Base-by-base conservation (phyloP, 1,140 invertebrate species). In the Myzus persicae region DNA sequence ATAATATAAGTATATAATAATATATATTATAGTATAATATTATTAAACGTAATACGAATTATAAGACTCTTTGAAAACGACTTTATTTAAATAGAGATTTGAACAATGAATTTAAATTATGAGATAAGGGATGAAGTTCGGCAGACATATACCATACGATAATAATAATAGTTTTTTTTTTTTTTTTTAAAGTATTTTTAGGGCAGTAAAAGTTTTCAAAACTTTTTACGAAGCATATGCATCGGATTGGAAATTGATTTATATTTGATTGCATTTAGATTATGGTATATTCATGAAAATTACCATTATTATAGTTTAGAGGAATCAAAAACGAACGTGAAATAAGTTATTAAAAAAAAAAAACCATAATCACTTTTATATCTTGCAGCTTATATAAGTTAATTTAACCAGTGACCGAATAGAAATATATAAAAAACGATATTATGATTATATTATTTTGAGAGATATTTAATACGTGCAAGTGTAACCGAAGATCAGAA, bases 231-330 rank as follows among this genome's bases (percentile, higher is more conserved):
- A 89, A 89, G 20, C 46, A 24, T 26, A 38, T 89, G 46, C 46
- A 51, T 89, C n/a, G 3, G 87, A 89, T 89, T 48, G 46, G 20
- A 51, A 51, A 89, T 89, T 51, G 44, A 89, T 76, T 76, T 76
- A 76, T 85, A 44, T 85, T 85, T 85, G 84, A 85, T 85, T 85
- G 24, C 26, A 85, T n/a, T 85, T n/a, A 31, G 40, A 85, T 40
- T 44, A 85, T 40, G 9, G 84, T 85, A 31, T 31, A 85, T 31
- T 44, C 31, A 5, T 6, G 42, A 44, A 85, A 85, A 31, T 44
- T 42, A 46, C 42, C 42, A 44, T 85, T 44, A 24, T 51, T 51
- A 51, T 51, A 31, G 38, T 11, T 84, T 11, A 84, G 22, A 76
- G n/a, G 4, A 76, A 76, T 76, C 59, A 76, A 59, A 31, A 59